These are phyloP conservation scores for Melieria crassipennis DNA, from an alignment of 2,888 invertebrate species.

Conservation along the genomic window DNA sequence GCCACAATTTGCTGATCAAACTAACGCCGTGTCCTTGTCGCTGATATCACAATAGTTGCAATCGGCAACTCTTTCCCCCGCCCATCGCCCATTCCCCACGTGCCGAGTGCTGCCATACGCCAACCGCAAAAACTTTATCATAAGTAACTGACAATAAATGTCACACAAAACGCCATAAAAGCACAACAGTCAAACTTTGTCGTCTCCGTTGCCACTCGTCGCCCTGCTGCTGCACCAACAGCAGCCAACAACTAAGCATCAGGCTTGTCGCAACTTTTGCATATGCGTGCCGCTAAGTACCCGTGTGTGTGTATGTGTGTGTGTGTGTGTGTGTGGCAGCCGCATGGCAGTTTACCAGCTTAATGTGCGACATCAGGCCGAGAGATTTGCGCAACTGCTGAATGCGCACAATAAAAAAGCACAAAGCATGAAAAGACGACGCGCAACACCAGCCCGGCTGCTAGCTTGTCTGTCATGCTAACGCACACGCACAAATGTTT, in stretches of 20 bases:
- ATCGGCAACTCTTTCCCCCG: background rate
- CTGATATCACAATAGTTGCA: too few species aligned
- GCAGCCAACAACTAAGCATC: slow-evolving; percentile 2
- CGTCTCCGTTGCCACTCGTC: background rate
- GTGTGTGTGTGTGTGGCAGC: background rate
- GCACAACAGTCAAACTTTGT: slow-evolving; percentile 40
- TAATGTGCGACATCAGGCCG: background rate
- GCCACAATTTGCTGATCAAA: background rate
- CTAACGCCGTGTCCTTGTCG: background rate
- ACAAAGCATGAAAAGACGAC: too few species aligned
- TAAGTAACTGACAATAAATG: slow-evolving; percentile 58
- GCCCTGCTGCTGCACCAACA: background rate
- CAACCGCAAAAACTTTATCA: slow-evolving; percentile 51
- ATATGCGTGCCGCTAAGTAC: background rate
- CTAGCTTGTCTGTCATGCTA: too few species aligned
- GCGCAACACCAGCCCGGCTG: too few species aligned
- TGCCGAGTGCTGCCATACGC: background rate
- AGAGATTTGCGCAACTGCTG: too few species aligned
- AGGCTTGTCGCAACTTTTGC: slow-evolving; percentile 13
- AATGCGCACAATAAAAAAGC: too few species aligned
- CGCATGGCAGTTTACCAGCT: background rate
- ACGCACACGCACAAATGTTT: too few species aligned
- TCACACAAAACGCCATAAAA: slow-evolving; percentile 57
- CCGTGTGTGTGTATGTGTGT: background rate
- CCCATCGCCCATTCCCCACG: background rate